phyloP scores from a whole-genome alignment of 1,140 invertebrate species.

The Drosophila murphyi region DNA sequence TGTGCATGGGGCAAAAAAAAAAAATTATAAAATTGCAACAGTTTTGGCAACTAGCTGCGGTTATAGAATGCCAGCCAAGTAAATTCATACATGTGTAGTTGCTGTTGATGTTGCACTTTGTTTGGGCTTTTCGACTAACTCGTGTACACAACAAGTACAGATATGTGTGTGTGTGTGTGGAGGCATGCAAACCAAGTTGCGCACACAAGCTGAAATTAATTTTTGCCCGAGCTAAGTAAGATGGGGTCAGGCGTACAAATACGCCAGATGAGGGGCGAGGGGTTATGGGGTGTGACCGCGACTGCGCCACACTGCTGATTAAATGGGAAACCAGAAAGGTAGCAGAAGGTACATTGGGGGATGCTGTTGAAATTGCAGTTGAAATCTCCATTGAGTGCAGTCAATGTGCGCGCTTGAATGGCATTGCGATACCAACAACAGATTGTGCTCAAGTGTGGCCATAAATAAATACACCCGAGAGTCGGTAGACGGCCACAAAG shows the following conservation, averaged over 20 bases:
- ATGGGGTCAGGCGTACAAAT: background rate
- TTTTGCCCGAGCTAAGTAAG: conserved; percentile 52
- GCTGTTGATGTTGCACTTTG: conserved; percentile 11
- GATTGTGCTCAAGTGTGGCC: conserved; percentile 44
- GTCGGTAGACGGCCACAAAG: conserved; percentile 3
- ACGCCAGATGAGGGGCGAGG: background rate
- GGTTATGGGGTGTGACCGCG: conserved; percentile 2
- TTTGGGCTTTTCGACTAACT: conserved; percentile 29
- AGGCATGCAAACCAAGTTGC: conserved; percentile 26
- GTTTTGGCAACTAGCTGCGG: conserved; percentile 46
- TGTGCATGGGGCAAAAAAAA: conserved; percentile 7
- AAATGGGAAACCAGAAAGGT: conserved; percentile 11
- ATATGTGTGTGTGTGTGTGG: conserved; percentile 11
- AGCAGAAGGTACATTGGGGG: background rate
- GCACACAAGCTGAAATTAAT: conserved; percentile 57
- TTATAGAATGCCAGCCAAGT: conserved; percentile 11
- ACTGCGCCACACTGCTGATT: conserved; percentile 22
- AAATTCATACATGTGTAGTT: conserved; percentile 18
- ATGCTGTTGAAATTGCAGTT: conserved; percentile 17
- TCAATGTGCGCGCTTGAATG: conserved; percentile 15
- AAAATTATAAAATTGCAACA: conserved; percentile 29
- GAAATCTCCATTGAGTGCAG: conserved; percentile 37
- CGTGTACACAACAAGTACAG: conserved; percentile 25
- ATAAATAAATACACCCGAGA: conserved; percentile 64
- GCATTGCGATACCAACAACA: conserved; percentile 27